Base-by-base conservation (phyloP, 2,888 invertebrate genomes). In the Tribolium freemani region DNA sequence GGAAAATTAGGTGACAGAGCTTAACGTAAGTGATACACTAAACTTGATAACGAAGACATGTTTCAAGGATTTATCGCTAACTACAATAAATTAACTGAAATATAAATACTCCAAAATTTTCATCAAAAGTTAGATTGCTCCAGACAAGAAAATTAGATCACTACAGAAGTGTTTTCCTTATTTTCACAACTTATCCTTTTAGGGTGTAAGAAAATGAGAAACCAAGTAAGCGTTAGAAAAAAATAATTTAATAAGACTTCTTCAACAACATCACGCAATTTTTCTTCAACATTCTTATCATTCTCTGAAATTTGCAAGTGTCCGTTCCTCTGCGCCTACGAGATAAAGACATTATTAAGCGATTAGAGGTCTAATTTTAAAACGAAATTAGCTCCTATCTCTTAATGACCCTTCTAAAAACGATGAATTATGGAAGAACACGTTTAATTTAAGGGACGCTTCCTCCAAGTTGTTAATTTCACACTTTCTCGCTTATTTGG, bases 1-100 rank as follows among this genome's bases (percentile, higher is more conserved):
- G 68, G 61, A 72, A 71, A 72, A 72, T 72, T 72, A 72, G 68
- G 56, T 68, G 67, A 70, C 61, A 71, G 71, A 13, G 71, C 31
- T 56, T 44, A 54, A 30, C 31, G 21, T 61, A 61, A 72, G 67
- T 72, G 72, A 46, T 50, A 61, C 53, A 21, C 30, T 38, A 61
- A 72, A 72, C 54, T 71, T 68, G 68, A 60, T 72, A 68, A 72
- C 44, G 54, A 54, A 64, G n/a, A 51, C 53, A 44, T 64, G 64
- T 64, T 64, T 45, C 53, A 3, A 20, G 31, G 54, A 64, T 44
- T 64, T 64, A 44, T 21, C 44, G 48, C 48, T 13, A 11, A 13
- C 16, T 11, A 13, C 11, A 13, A 11, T 13, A 13, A 48, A 38
- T 38, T 38, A 38, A 9, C 38, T 8, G 1, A 38, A 38, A 38